These are phyloP conservation scores for Spodoptera littoralis DNA, from an alignment of 2,888 invertebrate genomes.

Conservation along the genomic window DNA sequence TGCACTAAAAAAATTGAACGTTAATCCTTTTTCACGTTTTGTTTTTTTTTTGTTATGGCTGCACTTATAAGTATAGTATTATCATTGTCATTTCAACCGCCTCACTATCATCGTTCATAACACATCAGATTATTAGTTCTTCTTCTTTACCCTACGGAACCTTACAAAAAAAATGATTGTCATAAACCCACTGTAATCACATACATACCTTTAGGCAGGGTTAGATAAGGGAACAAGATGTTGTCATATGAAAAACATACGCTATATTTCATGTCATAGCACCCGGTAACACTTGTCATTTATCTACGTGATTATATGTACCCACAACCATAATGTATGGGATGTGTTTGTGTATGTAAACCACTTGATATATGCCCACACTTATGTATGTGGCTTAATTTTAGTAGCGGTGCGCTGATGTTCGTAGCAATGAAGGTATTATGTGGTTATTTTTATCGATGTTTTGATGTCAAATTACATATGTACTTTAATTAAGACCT, in stretches of 20 bases:
- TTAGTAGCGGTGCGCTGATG: conserved; percentile 3
- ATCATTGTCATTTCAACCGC: no score
- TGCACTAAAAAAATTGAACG: no score
- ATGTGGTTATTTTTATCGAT: no score
- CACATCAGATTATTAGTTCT: no score
- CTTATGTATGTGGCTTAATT: conserved; percentile 5
- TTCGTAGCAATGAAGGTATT: no score
- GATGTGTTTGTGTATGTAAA: neutral
- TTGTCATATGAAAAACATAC: conserved; percentile 27
- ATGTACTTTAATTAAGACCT: no score
- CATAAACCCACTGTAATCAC: conserved; percentile 1
- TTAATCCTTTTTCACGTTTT: no score
- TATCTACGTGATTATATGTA: conserved; percentile 51
- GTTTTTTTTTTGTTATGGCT: no score
- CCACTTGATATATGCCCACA: conserved; percentile 14
- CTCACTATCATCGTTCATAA: no score
- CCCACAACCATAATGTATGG: conserved; percentile 18
- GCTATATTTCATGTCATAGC: conserved; percentile 13
- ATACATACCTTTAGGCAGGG: neutral
- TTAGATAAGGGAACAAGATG: conserved; percentile 1
- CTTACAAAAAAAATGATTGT: neutral
- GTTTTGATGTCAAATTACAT: no score
- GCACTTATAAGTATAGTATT: no score
- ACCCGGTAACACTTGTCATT: conserved; percentile 27
- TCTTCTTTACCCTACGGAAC: neutral